These are phyloP conservation scores for Augochlorella aurata DNA, from an alignment of 2,888 invertebrate genomes.

Conservation along the genomic window DNA sequence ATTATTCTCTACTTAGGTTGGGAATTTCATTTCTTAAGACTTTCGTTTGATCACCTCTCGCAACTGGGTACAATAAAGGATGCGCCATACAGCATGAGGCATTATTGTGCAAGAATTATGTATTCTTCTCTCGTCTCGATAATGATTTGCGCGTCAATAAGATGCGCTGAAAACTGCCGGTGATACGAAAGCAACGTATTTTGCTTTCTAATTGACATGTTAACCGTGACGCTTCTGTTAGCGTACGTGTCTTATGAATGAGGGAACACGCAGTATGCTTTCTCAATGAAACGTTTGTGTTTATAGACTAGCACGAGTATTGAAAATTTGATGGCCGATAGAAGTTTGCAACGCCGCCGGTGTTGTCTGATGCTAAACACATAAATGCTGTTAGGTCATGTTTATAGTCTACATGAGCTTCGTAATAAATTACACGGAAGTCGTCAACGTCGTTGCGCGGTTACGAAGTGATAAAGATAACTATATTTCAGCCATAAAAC, in stretches of 20 bases:
- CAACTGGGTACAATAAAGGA: background rate
- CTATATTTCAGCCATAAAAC: background rate
- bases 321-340: slow-evolving; percentile 9
- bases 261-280: background rate
- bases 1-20: background rate
- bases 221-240: background rate
- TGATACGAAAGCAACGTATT: background rate
- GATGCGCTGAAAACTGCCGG: background rate
- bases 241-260: background rate
- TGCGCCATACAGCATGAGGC: background rate
- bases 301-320: background rate
- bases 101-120: background rate
- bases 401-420: background rate
- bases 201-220: slow-evolving; percentile 12
- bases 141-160: slow-evolving; percentile 2
- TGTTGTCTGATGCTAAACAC: background rate
- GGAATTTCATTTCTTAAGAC: background rate
- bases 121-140: background rate
- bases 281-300: background rate
- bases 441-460: slow-evolving; percentile 4
- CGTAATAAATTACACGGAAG: background rate
- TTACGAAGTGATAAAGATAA: background rate
- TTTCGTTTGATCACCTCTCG: background rate
- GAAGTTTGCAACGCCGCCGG: background rate
- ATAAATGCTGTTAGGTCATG: background rate